These are phyloP conservation scores for Galagoides demidoff DNA, from an alignment of 2,797 vertebrate species.

Conservation along the genomic window DNA sequence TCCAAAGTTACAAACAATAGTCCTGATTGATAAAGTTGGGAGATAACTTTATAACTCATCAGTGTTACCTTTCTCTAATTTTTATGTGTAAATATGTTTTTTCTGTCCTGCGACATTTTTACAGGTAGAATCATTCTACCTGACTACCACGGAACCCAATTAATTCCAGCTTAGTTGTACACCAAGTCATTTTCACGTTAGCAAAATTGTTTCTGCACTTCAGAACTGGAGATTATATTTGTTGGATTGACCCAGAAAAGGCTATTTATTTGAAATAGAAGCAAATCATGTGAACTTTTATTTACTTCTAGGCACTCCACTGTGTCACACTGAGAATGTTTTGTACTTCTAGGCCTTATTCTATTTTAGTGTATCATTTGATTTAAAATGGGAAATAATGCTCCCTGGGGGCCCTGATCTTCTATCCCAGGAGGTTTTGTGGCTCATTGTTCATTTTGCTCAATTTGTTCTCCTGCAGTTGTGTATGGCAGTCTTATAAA, in stretches of 20 bases:
- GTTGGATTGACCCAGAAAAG: neutral
- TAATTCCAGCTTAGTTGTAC: neutral
- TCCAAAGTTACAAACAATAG: neutral
- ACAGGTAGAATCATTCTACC: neutral
- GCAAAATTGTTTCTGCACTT: neutral
- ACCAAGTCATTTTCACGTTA: neutral
- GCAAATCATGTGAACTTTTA: neutral
- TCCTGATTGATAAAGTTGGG: neutral
- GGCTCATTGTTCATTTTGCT: constrained; percentile 23
- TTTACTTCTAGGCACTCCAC: constrained; percentile 1
- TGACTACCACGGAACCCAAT: neutral
- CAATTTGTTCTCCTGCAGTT: neutral
- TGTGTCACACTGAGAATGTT: neutral
- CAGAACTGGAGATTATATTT: neutral
- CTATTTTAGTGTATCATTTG: constrained; percentile 48
- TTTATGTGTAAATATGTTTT: constrained; percentile 1
- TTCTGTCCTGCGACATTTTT: neutral
- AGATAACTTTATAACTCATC: neutral
- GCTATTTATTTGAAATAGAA: constrained; percentile 24
- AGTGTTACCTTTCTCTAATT: neutral
- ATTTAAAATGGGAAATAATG: constrained; percentile 56
- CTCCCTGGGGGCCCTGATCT: constrained; percentile 5
- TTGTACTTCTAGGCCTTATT: neutral
- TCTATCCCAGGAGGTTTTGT: constrained; percentile 3
- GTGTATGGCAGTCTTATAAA: constrained; percentile 12